Base-by-base conservation (phyloP, 92 coral and sea anemone genomes). In the Umimayanthus chanpuru region DNA sequence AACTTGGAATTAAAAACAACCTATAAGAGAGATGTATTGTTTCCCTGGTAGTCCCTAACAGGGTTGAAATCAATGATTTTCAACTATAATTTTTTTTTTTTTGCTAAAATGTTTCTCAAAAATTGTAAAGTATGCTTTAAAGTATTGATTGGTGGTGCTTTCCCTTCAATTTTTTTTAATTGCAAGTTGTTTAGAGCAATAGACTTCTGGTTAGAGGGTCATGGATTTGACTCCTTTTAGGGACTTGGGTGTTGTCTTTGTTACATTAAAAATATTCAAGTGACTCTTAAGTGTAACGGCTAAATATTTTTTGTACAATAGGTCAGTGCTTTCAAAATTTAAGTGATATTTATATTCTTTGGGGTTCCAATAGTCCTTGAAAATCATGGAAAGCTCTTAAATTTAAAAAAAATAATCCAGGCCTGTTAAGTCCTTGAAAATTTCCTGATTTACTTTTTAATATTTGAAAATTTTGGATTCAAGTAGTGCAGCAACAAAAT, bases 341-440 rank as follows among this genome's bases (percentile, higher is more conserved):
- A 64, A 64, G 70, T 64, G 70, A 64, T 64, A 64, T 64, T 64
- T 64, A 64, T 64, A 64, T 64, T 64, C 70, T 64, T 64, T 64
- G 70, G 70, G 70, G 70, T 64, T 64, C 70, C 70, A 64, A 64
- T 64, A 10, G 70, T 64, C 70, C 70, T 64, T 64, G 70, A 64
- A 64, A 64, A 64, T 64, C 70, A 64, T 64, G 70, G 70, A 64
- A 64, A 64, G 70, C 70, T 64, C 70, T 64, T 64, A 64, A 64
- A 64, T 64, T 64, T 64, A 3, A 64, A 64, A 64, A 64, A 64
- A 64, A 64, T 64, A 64, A 64, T 64, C 70, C 70, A 64, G 70
- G 70, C 70, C 70, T 64, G 70, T 4, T 64, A 64, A 64, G 70
- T 64, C 70, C 70, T 64, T 64, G 70, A 64, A 64, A 64, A 64